Conservation (phyloP, 2,888 invertebrate genomes). For the Lasioglossum zephyrum region DNA sequence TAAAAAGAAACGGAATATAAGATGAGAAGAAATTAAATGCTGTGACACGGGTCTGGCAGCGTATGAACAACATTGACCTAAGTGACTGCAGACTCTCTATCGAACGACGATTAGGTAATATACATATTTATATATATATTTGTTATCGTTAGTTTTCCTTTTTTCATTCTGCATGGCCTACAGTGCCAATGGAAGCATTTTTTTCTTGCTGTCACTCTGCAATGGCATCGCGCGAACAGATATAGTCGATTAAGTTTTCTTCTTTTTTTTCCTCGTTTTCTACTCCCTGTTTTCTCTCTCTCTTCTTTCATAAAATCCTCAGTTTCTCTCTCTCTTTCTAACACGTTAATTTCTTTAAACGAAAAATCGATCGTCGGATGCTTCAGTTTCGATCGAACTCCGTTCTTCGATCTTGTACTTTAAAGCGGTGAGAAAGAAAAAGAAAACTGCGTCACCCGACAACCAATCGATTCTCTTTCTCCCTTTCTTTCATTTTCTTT, state of each 20-base stretch:
- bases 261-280: background rate
- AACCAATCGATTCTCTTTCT: conserved; percentile 20
- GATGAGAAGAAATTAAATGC: conserved; percentile 65
- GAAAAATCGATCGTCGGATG: conserved; percentile 55
- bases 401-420: background rate
- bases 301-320: conserved; percentile 47
- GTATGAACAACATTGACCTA: conserved; percentile 64
- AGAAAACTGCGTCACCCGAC: conserved; percentile 53
- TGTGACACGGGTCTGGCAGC: conserved; percentile 67
- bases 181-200: conserved; percentile 80
- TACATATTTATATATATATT: conserved; percentile 70
- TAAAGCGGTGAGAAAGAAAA: conserved; percentile 28
- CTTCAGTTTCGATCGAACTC: conserved; percentile 38
- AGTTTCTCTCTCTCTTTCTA: conserved; percentile 28
- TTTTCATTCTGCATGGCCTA: conserved; percentile 74
- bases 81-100: conserved; percentile 73
- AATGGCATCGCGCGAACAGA: conserved; percentile 69
- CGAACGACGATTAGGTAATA: conserved; percentile 74
- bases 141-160: conserved; percentile 70
- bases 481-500: background rate
- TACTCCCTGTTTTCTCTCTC: background rate
- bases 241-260: conserved; percentile 54
- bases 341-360: conserved; percentile 52
- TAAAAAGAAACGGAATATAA: conserved; percentile 18
- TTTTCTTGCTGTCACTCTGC: conserved; percentile 67